Conservation (phyloP, 2,888 invertebrate species). For the Spilarctia lutea region DNA sequence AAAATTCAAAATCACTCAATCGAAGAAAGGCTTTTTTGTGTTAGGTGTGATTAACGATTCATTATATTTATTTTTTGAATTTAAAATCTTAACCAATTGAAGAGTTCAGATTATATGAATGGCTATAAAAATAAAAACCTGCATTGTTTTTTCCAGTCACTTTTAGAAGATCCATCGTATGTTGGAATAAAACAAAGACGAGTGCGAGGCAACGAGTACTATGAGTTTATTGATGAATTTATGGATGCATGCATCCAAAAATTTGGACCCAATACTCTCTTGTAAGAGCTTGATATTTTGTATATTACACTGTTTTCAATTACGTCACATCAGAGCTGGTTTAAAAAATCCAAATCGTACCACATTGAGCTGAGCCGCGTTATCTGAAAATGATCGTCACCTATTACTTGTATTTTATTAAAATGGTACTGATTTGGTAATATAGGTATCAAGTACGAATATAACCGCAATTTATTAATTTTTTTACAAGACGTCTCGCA, state of each 20-base stretch:
- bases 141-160: conserved; percentile 77
- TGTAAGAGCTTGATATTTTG: conserved; percentile 77
- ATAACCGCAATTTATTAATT: too few species aligned
- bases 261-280: conserved; percentile 92
- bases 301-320: neutral
- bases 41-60: neutral
- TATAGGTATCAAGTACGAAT: too few species aligned
- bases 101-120: neutral
- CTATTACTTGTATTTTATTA: too few species aligned
- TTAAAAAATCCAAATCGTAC: too few species aligned
- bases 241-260: conserved; percentile 94
- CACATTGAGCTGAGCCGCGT: too few species aligned
- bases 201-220: conserved; percentile 92
- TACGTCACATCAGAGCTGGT: neutral
- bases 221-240: conserved; percentile 96
- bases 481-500: too few species aligned
- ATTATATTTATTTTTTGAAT: neutral
- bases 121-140: neutral
- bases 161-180: conserved; percentile 95
- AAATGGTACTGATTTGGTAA: too few species aligned
- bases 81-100: neutral
- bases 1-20: too few species aligned
- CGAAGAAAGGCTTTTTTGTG: neutral
- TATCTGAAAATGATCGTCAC: too few species aligned
- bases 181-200: conserved; percentile 94